These are phyloP conservation scores for Cryptophagus acutangulus DNA, from an alignment of 2,888 invertebrate genomes.

Conservation along the genomic window DNA sequence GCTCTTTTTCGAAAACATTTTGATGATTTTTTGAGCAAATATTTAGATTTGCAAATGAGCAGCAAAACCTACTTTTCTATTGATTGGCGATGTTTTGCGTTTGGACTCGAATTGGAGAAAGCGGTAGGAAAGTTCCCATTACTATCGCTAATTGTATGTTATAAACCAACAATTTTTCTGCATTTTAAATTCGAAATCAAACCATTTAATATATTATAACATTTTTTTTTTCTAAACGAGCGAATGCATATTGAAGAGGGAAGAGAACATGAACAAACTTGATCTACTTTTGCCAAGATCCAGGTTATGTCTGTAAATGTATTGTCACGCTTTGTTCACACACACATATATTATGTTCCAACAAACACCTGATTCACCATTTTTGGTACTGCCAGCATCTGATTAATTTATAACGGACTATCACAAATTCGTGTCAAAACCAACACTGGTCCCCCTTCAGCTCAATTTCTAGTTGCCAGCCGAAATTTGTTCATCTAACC, in stretches of 20 bases:
- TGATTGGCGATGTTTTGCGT: slow-evolving; percentile 19
- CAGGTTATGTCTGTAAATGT: slow-evolving; percentile 22
- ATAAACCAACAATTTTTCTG: slow-evolving; percentile 1
- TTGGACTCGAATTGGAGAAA: slow-evolving; percentile 28
- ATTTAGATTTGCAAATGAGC: too few species aligned
- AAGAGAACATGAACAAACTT: slow-evolving; percentile 24
- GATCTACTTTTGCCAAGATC: slow-evolving; percentile 23
- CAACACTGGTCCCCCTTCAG: too few species aligned
- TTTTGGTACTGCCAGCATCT: slow-evolving; percentile 12
- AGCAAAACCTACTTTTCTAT: slow-evolving; percentile 33
- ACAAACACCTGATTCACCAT: slow-evolving; percentile 14
- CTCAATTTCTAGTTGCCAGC: too few species aligned
- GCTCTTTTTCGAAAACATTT: too few species aligned
- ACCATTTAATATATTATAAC: too few species aligned
- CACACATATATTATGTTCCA: slow-evolving; percentile 10
- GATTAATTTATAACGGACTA: too few species aligned
- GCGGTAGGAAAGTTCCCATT: slow-evolving; percentile 30
- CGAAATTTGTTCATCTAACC: too few species aligned
- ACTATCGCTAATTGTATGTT: slow-evolving; percentile 28
- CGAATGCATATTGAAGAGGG: slow-evolving; percentile 8
- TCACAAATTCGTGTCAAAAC: too few species aligned
- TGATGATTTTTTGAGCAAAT: too few species aligned
- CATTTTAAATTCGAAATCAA: not conserved
- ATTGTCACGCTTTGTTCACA: slow-evolving; percentile 22
- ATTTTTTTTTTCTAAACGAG: not conserved